These are phyloP conservation scores for Himantopus leucocephalus DNA, from an alignment of 2,113 vertebrate genomes.

Conservation along the genomic window DNA sequence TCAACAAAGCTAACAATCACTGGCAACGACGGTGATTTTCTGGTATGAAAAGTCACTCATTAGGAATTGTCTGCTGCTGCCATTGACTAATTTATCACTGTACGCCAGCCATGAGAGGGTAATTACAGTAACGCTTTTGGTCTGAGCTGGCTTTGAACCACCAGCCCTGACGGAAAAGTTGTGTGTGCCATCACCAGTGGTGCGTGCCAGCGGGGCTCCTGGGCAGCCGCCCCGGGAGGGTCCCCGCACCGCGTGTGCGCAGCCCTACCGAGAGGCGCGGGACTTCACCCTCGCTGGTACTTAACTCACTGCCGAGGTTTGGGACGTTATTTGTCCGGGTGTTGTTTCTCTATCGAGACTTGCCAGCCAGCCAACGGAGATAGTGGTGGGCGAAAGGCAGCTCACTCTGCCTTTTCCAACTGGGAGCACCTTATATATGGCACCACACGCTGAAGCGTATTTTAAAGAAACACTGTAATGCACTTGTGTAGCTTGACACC, in stretches of 20 bases:
- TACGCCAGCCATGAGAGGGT: neutral
- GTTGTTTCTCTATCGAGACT: neutral
- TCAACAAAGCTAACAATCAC: neutral
- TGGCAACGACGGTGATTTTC: neutral
- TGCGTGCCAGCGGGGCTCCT: neutral
- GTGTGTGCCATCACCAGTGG: neutral
- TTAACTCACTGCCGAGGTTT: neutral
- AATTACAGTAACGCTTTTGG: neutral
- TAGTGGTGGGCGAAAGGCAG: neutral
- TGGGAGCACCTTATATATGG: neutral
- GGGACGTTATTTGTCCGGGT: neutral
- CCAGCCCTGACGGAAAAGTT: neutral
- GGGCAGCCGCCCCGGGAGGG: neutral
- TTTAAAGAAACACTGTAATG: neutral
- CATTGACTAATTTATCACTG: neutral
- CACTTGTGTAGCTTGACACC: neutral
- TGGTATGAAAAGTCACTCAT: slow-evolving; percentile 35
- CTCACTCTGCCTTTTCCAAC: neutral
- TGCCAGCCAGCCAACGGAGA: neutral
- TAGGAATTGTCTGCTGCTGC: slow-evolving; percentile 36
- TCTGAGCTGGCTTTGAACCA: neutral
- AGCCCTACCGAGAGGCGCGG: neutral
- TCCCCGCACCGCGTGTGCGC: neutral
- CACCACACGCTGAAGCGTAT: rapidly evolving
- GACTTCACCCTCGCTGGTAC: neutral